Percentiles rank a stretch among this genome's conserved stretches.
phyloP scores from a whole-genome alignment of 2,888 invertebrate species.

The Embidobia sp. region DNA sequence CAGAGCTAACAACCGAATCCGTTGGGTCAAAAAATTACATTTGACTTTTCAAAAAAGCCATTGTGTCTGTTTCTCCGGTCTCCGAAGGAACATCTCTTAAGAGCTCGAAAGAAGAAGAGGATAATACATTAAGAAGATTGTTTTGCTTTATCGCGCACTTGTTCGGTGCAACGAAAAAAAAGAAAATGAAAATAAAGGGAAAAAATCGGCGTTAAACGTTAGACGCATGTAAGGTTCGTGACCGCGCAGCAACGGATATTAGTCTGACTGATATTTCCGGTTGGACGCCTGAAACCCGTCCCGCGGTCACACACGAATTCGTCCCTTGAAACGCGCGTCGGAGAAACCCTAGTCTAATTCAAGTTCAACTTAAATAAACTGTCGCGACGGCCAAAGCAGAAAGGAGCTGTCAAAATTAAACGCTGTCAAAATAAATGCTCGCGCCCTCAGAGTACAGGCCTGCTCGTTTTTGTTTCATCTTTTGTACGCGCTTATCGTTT shows the following conservation, averaged over 20 bases:
- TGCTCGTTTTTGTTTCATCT: slow-evolving; percentile 1
- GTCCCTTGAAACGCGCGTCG: slow-evolving; percentile 26
- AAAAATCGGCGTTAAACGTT: slow-evolving; percentile 25
- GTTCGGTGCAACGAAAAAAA: slow-evolving; percentile 25
- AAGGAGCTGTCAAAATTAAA: slow-evolving; percentile 17
- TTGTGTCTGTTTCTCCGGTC: too few relatives aligned
- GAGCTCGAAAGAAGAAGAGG: slow-evolving; percentile 1
- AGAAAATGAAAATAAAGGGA: too few relatives aligned
- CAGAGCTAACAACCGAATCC: too few relatives aligned
- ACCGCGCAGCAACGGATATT: slow-evolving; percentile 65
- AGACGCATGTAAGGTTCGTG: slow-evolving; percentile 47
- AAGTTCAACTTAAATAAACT: slow-evolving; percentile 38
- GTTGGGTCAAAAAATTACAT: too few relatives aligned
- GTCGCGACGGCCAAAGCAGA: slow-evolving; percentile 9
- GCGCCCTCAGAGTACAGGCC: too few relatives aligned
- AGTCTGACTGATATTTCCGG: slow-evolving; percentile 70
- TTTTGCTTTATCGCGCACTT: slow-evolving; percentile 32
- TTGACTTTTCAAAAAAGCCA: too few relatives aligned
- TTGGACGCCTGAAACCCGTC: slow-evolving; percentile 46
- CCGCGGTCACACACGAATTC: slow-evolving; percentile 41
- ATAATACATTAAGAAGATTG: slow-evolving; percentile 28
- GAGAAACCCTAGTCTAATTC: slow-evolving; percentile 28
- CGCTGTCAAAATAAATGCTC: slow-evolving; percentile 10
- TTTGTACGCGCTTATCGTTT: too few relatives aligned
- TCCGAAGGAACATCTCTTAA: too few relatives aligned